Base-by-base conservation (phyloP, 2,797 vertebrate species). In the Malacoraja senta region DNA sequence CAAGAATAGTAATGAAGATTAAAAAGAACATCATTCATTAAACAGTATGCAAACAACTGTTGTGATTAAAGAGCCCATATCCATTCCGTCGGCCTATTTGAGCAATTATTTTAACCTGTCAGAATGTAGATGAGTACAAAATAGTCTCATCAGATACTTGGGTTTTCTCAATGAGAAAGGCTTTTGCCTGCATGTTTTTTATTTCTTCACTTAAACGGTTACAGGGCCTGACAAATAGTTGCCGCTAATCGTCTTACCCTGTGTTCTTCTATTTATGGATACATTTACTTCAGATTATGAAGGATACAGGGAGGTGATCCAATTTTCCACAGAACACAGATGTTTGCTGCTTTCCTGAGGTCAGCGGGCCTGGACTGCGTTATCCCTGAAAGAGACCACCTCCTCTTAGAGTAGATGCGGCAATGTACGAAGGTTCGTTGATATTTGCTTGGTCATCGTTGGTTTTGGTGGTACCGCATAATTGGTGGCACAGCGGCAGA, bases 21-120 rank as follows among this genome's bases (percentile, higher is more conserved):
- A 92, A 92, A 63, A 92, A n/a, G 90, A 92, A 29, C 35, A 92
- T 92, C 90, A 92, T 92, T 76, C 90, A 92, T 92, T 76, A 92
- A 76, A 92, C 71, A 74, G 71, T 91, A 44, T 74, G 90, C 90
- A 91, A 21, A 38, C 68, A 58, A 92, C 71, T n/a, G 90, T 24
- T 92, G 71, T 92, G 90, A 74, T 92, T 92, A 92, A 92, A 29
- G 90, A 92, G 71, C 12, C 10, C n/a, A 53, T 35, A 76, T 92
- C 90, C 71, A 53, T 76, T 74, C 90, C 68, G 24, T 92, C 76
- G 90, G 90, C 71, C 38, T n/a, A 72, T 29, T 53, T 92, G 68
- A n/a, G 71, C 8, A 68, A 92, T 92, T 76, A 92, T 92, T 92
- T 92, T 74, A 92, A 92, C 68, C 35, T 76, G 90, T 76, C 90